These are phyloP conservation scores for Thalassarche chlororhynchos DNA, from an alignment of 2,113 vertebrate species.

Conservation along the genomic window DNA sequence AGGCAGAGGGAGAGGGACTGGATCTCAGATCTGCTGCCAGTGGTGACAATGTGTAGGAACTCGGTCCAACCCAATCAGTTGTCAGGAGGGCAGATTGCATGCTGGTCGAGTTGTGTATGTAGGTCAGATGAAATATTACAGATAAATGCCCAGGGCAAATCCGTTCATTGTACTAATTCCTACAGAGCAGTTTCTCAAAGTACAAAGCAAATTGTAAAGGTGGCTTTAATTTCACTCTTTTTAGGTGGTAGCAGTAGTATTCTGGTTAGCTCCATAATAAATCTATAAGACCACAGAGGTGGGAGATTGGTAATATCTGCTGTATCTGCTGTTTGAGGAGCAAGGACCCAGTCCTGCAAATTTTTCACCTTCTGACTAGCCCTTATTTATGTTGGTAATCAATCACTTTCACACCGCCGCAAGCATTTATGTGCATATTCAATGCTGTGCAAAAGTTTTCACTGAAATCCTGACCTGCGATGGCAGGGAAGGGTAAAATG, in stretches of 20 bases:
- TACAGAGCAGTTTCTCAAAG: background rate
- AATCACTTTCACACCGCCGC: background rate
- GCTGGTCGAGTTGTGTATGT: background rate
- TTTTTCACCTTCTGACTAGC: background rate
- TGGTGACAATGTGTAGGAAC: background rate
- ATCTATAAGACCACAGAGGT: background rate
- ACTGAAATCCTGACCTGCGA: background rate
- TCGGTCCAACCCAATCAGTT: background rate
- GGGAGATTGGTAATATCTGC: background rate
- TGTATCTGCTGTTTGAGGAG: background rate
- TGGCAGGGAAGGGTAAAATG: background rate
- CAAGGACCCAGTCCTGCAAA: background rate
- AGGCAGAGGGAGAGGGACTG: background rate
- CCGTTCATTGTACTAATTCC: background rate
- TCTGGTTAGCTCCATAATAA: background rate
- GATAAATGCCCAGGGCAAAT: background rate
- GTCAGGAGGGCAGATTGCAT: background rate
- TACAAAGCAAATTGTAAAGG: background rate
- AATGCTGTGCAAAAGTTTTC: background rate
- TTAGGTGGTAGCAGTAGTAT: background rate
- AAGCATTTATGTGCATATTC: background rate
- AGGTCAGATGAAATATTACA: slow-evolving; percentile 2
- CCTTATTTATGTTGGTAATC: background rate
- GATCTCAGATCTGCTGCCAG: background rate
- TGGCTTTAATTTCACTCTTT: background rate